Evolutionary conservation across 2,888 invertebrate genomes (phyloP).

Genomic region (Drosophila prolongata): DNA sequence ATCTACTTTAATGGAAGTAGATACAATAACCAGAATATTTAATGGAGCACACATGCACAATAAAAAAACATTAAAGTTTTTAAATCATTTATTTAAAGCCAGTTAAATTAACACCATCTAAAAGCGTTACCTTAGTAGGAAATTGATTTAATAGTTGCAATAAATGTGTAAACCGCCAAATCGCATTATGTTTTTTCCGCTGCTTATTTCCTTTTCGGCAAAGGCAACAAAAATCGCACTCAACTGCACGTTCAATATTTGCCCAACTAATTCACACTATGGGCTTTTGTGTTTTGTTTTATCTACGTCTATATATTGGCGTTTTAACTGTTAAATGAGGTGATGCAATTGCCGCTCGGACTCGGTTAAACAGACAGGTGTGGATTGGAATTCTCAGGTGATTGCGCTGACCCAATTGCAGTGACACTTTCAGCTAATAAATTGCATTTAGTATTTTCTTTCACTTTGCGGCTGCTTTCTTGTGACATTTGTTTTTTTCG

Average conservation of each 20-base stretch:
- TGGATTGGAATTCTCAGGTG: slow-evolving; percentile 39
- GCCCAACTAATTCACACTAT: slow-evolving; percentile 63
- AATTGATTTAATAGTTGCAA: no score
- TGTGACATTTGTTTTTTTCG: slow-evolving; percentile 57
- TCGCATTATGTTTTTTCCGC: not conserved
- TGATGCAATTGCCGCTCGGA: slow-evolving; percentile 55
- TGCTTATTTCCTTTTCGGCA: slow-evolving; percentile 56
- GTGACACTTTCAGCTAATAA: slow-evolving; percentile 77
- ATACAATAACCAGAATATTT: no score
- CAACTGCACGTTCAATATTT: slow-evolving; percentile 67
- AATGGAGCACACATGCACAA: no score
- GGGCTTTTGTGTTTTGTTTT: slow-evolving; percentile 26
- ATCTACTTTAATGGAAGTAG: no score
- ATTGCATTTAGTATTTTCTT: slow-evolving; percentile 71
- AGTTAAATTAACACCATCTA: no score
- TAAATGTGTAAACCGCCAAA: not conserved
- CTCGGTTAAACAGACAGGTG: slow-evolving; percentile 14
- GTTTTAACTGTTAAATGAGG: slow-evolving; percentile 55
- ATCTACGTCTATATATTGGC: slow-evolving; percentile 25
- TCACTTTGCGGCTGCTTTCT: slow-evolving; percentile 68
- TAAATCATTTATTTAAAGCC: no score
- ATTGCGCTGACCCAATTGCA: slow-evolving; percentile 68
- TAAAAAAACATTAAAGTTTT: no score
- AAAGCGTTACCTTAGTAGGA: no score
- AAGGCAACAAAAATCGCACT: slow-evolving; percentile 45